Conservation (phyloP, 1,140 invertebrate species). For the Ooceraea biroi region DNA sequence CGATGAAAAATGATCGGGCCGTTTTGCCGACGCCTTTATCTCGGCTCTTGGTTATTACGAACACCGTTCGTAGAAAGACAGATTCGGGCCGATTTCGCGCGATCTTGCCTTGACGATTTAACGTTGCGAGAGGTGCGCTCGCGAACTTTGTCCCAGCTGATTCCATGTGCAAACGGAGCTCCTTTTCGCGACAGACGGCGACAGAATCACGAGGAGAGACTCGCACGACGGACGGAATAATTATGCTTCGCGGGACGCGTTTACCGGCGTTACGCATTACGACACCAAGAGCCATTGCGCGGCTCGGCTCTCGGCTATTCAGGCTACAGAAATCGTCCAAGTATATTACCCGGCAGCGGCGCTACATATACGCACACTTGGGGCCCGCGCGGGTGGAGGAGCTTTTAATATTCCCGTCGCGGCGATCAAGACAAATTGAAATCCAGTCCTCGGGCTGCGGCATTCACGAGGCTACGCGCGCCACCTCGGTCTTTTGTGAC, state of each 20-base stretch:
- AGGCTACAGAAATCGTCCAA: slow-evolving; percentile 20
- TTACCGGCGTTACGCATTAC: slow-evolving; percentile 50
- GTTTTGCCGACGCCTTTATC: slow-evolving; percentile 3
- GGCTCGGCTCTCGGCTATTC: slow-evolving; percentile 41
- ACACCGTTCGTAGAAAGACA: slow-evolving; percentile 39
- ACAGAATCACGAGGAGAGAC: slow-evolving; percentile 19
- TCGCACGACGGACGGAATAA: slow-evolving; percentile 44
- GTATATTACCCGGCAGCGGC: slow-evolving; percentile 10
- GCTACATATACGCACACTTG: neutral
- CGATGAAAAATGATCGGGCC: slow-evolving; percentile 77
- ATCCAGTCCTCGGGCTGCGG: slow-evolving; percentile 71
- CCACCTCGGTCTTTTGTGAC: slow-evolving; percentile 70
- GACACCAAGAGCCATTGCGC: slow-evolving; percentile 18
- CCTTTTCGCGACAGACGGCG: neutral
- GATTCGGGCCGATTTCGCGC: slow-evolving; percentile 41
- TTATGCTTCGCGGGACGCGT: slow-evolving; percentile 41
- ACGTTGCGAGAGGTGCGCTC: neutral
- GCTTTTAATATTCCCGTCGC: slow-evolving; percentile 79
- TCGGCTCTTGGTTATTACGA: slow-evolving; percentile 1
- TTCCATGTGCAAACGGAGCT: neutral
- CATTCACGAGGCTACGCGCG: slow-evolving; percentile 67
- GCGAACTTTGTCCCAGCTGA: neutral
- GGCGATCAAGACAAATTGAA: slow-evolving; percentile 83
- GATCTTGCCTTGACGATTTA: slow-evolving; percentile 43
- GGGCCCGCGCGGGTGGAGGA: neutral